phyloP scores from a whole-genome alignment of 2,797 vertebrate genomes.

The Melanogrammus aeglefinus region DNA sequence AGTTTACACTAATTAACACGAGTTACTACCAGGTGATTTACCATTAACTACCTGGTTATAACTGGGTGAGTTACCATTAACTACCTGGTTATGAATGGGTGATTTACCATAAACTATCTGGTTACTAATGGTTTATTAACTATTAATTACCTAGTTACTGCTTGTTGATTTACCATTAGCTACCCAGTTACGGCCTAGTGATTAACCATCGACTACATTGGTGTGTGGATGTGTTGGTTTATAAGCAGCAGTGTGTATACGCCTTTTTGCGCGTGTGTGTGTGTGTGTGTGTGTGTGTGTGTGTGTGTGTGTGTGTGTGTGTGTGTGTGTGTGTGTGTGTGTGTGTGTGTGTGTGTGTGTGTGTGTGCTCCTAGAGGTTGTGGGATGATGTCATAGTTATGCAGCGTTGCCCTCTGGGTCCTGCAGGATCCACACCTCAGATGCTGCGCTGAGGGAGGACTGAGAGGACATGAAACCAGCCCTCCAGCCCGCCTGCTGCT shows the following conservation, averaged over 20 bases:
- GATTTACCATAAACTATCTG: background rate
- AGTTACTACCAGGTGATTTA: too few relatives aligned
- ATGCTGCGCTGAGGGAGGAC: constrained; percentile 55
- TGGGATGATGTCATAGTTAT: constrained; percentile 69
- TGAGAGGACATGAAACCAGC: constrained; percentile 47
- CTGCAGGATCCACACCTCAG: constrained; percentile 64
- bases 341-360: constrained; percentile 5
- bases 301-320: too few relatives aligned
- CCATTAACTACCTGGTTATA: too few relatives aligned
- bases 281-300: background rate
- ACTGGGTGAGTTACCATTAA: too few relatives aligned
- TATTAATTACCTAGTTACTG: too few relatives aligned
- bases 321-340: background rate
- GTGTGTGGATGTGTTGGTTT: background rate
- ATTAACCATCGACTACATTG: too few relatives aligned
- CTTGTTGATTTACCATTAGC: too few relatives aligned
- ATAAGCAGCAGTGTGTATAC: background rate
- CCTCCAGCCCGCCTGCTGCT: constrained; percentile 35
- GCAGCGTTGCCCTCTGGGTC: constrained; percentile 54
- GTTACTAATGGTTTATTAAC: background rate
- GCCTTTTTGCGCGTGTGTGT: background rate
- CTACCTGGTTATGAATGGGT: too few relatives aligned
- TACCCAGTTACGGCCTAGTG: too few relatives aligned
- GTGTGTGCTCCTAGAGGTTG: constrained; percentile 41
- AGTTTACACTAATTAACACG: background rate